These are phyloP conservation scores for Solenopsis fugax DNA, from an alignment of 1,140 invertebrate genomes.

Conservation along the genomic window DNA sequence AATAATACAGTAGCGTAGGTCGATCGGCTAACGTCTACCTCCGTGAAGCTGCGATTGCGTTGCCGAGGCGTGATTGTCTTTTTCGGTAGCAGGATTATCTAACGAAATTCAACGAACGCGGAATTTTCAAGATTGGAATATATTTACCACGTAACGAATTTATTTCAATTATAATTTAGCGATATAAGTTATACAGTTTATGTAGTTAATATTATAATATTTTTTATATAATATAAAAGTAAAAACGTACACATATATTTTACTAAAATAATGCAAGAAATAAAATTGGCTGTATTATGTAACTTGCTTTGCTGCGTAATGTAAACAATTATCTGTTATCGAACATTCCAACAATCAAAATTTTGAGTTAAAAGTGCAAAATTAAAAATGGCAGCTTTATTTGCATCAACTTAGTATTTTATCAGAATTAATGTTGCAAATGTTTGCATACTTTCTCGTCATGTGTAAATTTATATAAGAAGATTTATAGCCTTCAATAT, in stretches of 20 bases:
- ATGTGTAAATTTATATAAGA: conserved; percentile 11
- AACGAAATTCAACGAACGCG: neutral
- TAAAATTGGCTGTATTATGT: neutral
- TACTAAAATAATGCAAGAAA: neutral
- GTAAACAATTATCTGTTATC: neutral
- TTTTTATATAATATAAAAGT: neutral
- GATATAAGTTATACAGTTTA: neutral
- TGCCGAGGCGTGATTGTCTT: conserved; percentile 5
- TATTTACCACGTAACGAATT: neutral
- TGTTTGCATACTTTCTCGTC: neutral
- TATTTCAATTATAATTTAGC: neutral
- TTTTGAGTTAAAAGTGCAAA: neutral
- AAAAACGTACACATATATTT: neutral
- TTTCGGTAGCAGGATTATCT: neutral
- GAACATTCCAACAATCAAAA: neutral
- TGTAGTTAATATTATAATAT: neutral
- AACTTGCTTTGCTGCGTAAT: neutral
- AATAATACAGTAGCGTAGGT: conserved; percentile 62
- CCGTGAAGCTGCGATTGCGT: conserved; percentile 35
- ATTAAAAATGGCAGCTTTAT: neutral
- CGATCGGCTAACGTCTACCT: conserved; percentile 38
- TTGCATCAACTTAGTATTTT: neutral
- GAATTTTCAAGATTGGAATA: conserved; percentile 2
- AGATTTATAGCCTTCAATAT: conserved; percentile 6
- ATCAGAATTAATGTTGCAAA: conserved; percentile 4